These are phyloP conservation scores for Emydura subglobosa DNA, from an alignment of 2,113 vertebrate species.

Conservation along the genomic window DNA sequence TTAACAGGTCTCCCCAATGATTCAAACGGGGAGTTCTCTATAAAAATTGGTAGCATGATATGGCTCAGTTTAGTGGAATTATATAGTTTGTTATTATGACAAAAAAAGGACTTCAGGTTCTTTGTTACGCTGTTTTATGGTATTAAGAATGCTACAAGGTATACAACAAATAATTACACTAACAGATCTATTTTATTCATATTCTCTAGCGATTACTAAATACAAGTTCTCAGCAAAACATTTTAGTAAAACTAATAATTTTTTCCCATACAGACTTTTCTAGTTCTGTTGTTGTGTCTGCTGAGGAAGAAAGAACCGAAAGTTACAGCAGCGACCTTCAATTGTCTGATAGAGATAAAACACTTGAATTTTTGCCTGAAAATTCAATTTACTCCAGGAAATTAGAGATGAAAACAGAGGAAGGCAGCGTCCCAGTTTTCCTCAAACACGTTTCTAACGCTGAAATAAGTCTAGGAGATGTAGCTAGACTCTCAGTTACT, in stretches of 20 bases:
- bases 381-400: constrained; percentile 83
- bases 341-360: constrained; percentile 86
- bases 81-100: background rate
- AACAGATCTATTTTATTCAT: background rate
- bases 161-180: background rate
- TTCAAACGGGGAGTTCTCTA: background rate
- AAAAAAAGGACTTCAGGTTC: background rate
- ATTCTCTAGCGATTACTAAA: constrained; percentile 19
- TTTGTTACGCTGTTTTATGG: background rate
- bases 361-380: constrained; percentile 94
- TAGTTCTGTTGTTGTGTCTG: constrained; percentile 87
- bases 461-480: constrained; percentile 82
- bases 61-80: background rate
- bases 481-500: constrained; percentile 86
- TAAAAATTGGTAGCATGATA: constrained; percentile 1
- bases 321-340: constrained; percentile 85
- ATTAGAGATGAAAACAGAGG: constrained; percentile 83
- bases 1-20: background rate
- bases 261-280: constrained; percentile 88
- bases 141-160: background rate
- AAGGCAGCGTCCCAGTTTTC: constrained; percentile 83
- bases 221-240: constrained; percentile 23
- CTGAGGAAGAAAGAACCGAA: constrained; percentile 87
- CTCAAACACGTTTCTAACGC: constrained; percentile 81
- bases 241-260: constrained; percentile 73